Evolutionary conservation across 2,888 invertebrate genomes (phyloP), one percentile per base, ranked within the genome.

Genomic region (Caenorhabditis sp.): DNA sequence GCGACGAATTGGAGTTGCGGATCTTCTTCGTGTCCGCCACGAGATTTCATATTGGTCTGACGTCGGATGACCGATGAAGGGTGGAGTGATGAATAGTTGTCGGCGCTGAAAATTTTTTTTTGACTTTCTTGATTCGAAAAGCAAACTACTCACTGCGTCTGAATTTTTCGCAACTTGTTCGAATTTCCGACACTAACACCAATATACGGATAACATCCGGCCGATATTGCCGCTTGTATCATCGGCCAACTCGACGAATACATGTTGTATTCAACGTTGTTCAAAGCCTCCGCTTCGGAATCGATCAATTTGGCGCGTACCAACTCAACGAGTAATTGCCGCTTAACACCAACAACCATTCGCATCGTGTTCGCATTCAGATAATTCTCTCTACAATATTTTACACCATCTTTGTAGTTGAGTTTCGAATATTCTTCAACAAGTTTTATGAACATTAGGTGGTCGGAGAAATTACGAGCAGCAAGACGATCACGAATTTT

Each of bases 161-260:
- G 70, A 52, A 87, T 83, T 63, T 84, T 84, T 53, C 82, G 76
- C 57, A 87, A 61, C 60, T 80, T 83, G 54, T 71, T 65, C 21
- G 26, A 31, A 21, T 66, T 60, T 1, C 80, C 80, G 89, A 87
- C 93, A 92, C 0, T 93, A 4, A 83, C 81, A 31, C 93, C 93
- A 54, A 97, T 89, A 82, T 94, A 93, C 0, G 97, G 97, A 89
- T 96, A 97, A 70, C 94, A 90, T 0, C 97, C 96, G 3, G 93
- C 93, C 27, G 92, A 92, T 38, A 97, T 90, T 1, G 94, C 94
- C 0, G 94, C 93, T 87, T 96, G 96, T 0, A 97, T 92, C 64
- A 96, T 92, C 14, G 94, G 92, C 94, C 94, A 95, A 87, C 93
- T 93, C 83, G 93, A 92, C 0, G 93, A 92, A 59, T 72, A 53